Percentiles rank a stretch among this genome's conserved stretches.
phyloP scores from a whole-genome alignment of 2,113 vertebrate genomes.

The Pluvialis apricaria region DNA sequence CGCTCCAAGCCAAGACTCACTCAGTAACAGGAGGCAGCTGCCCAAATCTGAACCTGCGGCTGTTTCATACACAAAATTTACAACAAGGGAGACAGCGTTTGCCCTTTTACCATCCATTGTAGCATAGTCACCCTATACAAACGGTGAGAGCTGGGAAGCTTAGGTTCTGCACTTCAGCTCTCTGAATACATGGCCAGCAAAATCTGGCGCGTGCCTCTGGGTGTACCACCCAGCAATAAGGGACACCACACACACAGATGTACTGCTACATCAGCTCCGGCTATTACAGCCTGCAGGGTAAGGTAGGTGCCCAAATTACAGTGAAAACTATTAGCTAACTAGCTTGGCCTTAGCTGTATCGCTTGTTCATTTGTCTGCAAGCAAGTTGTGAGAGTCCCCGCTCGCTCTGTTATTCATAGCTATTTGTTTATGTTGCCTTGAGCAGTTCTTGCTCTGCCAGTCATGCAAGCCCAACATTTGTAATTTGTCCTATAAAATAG shows the following conservation, averaged over 20 bases:
- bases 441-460: slow-evolving; percentile 26
- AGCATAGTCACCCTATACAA: neutral
- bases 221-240: neutral
- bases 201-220: neutral
- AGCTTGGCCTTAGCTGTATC: neutral
- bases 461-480: slow-evolving; percentile 33
- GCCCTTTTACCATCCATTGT: neutral
- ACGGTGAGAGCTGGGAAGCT: neutral
- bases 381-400: neutral
- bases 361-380: neutral
- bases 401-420: neutral
- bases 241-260: neutral
- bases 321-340: neutral
- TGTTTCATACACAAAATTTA: neutral
- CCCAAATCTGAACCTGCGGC: neutral
- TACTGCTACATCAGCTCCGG: neutral
- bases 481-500: slow-evolving; percentile 35
- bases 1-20: neutral
- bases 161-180: neutral
- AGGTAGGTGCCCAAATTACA: neutral
- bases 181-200: neutral
- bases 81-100: neutral
- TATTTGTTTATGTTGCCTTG: slow-evolving; percentile 39
- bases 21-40: neutral
- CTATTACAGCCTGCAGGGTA: neutral